Evolutionary conservation across 2,888 invertebrate species (phyloP), one percentile per base, ranked within the genome.

Genomic region (Rhagium mordax): DNA sequence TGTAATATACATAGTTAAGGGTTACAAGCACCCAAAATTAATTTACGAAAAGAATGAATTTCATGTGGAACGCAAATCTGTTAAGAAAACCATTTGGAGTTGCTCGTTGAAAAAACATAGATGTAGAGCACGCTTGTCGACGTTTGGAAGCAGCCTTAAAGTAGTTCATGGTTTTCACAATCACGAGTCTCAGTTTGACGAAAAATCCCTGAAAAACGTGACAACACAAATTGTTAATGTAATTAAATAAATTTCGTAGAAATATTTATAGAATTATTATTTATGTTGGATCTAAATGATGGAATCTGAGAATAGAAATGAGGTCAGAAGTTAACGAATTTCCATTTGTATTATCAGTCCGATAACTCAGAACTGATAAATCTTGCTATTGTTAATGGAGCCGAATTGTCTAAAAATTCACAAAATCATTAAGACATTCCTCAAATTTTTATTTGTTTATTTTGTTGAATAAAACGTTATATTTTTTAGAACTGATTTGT

Each of bases 1-100:
- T 74, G 51, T 79, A 27, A 80, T 82, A 27, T 82, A 81, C 71
- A 75, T 83, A 24, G 72, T 69, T 20, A 79, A 74, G 65, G 79
- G 78, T 10, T 72, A 77, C 60, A 81, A 79, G 62, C 74, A 80
- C 27, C 79, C 79, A 24, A 79, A 77, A 68, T 75, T 80, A 7
- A 73, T 80, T 29, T 57, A 77, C 21, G 78, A 79, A 33, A 65
- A 71, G 8, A 66, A 75, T 41, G 75, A 78, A 49, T 79, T 74
- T 65, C 72, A 71, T 62, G 70, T 80, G 60, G 71, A 64, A 66
- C 75, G 60, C 53, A 64, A 65, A 67, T 69, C 70, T 49, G 66
- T 47, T 7, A 66, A 57, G 18, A 74, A 57, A 64, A 80, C 80
- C 2, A 65, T 76, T 48, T 80, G 78, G 80, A 70, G 74, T 7